phyloP scores from a whole-genome alignment of 2,888 invertebrate species.

The Leucophenga maculata region DNA sequence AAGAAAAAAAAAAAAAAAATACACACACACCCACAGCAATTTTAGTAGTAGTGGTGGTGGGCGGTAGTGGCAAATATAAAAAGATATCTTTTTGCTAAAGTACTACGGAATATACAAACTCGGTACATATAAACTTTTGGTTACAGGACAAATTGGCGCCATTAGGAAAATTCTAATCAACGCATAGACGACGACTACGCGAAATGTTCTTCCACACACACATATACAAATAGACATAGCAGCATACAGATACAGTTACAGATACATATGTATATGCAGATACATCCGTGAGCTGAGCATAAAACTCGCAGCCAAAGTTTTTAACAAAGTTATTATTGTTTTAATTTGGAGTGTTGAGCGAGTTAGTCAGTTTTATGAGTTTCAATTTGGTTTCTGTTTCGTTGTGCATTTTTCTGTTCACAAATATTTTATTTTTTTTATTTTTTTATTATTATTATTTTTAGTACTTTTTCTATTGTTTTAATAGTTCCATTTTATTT shows the following conservation, averaged over 20 bases:
- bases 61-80: no score
- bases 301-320: conserved; percentile 20
- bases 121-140: not conserved
- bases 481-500: conserved; percentile 13
- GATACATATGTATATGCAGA: conserved; percentile 33
- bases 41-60: no score
- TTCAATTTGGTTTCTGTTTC: not conserved
- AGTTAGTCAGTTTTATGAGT: conserved; percentile 34
- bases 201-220: not conserved
- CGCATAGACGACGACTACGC: not conserved
- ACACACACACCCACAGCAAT: no score
- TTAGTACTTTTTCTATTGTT: conserved; percentile 46
- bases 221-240: not conserved
- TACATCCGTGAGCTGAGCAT: conserved; percentile 22
- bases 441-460: not conserved
- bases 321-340: conserved; percentile 62
- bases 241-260: not conserved
- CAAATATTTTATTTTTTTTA: not conserved
- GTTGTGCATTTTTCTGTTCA: not conserved
- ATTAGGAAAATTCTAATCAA: conserved; percentile 60
- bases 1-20: no score
- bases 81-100: not conserved
- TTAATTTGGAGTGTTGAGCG: conserved; percentile 62
- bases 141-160: conserved; percentile 48
- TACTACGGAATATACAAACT: not conserved